Percentiles rank a stretch among this genome's conserved stretches.
Conservation (phyloP, 2,888 invertebrate species). For the Saturnia japonica region DNA sequence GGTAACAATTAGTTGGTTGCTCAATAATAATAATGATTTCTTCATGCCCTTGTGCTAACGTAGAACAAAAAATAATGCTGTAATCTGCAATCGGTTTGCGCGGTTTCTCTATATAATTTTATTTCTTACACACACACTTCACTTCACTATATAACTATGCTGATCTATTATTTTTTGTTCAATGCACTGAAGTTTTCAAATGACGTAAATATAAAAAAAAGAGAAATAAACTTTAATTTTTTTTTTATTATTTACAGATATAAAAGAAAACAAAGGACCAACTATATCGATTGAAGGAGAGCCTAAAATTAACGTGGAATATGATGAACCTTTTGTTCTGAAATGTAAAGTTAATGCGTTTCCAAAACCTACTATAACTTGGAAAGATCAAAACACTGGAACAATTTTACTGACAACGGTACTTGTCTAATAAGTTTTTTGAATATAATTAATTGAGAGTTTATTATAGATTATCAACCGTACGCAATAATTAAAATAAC, state of each 20-base stretch:
- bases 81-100: not conserved
- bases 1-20: no score
- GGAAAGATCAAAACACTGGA: constrained; percentile 43
- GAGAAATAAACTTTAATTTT: not conserved
- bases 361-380: constrained; percentile 51
- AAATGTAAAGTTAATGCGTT: constrained; percentile 52
- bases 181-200: not conserved
- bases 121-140: not conserved
- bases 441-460: not conserved
- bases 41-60: not conserved
- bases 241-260: constrained; percentile 29
- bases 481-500: no score
- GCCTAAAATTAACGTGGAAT: constrained; percentile 32
- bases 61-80: not conserved
- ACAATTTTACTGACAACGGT: constrained; percentile 35
- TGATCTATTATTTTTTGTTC: not conserved
- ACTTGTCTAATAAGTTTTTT: constrained; percentile 15
- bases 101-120: not conserved
- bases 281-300: constrained; percentile 38
- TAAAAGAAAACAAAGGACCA: constrained; percentile 34
- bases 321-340: constrained; percentile 39
- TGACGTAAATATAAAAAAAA: not conserved
- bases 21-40: not conserved
- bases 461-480: not conserved
- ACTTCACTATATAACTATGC: no score